A percentile compares a stretch with the other conserved stretches of the same genome.
Evolutionary conservation across 2,797 vertebrate genomes (phyloP).

Genomic region (Limosa lapponica): DNA sequence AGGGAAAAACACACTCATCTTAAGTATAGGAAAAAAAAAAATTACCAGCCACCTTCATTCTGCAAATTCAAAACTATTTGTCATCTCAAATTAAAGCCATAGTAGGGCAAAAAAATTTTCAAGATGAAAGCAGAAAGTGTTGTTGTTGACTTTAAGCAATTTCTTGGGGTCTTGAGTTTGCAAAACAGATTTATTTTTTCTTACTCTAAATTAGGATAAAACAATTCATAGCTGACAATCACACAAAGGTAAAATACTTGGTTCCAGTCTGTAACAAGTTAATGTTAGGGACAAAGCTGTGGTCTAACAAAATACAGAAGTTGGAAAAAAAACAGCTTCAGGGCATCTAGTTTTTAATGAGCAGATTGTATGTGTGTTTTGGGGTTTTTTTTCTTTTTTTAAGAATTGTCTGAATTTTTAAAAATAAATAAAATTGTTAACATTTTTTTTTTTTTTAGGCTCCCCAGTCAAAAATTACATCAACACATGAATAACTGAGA

Average conservation of each 20-base stretch:
- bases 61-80: not conserved
- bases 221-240: not conserved
- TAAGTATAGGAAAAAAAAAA: not conserved
- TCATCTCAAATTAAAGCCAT: not conserved
- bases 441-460: not conserved
- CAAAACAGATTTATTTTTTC: not conserved
- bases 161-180: not conserved
- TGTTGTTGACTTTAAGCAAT: not conserved
- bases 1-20: not conserved
- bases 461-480: not conserved
- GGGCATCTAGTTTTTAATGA: not conserved
- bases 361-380: not conserved
- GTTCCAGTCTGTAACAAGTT: not conserved
- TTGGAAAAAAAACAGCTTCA: fast-evolving
- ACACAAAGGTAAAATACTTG: not conserved
- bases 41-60: not conserved
- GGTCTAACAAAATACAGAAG: not conserved
- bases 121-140: not conserved
- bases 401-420: not conserved
- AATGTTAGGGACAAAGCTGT: not conserved
- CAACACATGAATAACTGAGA: fast-evolving
- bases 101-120: not conserved
- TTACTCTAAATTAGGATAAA: not conserved
- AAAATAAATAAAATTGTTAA: not conserved
- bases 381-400: not conserved